phyloP scores from a whole-genome alignment of 2,888 invertebrate genomes.

The Agrochola litura region DNA sequence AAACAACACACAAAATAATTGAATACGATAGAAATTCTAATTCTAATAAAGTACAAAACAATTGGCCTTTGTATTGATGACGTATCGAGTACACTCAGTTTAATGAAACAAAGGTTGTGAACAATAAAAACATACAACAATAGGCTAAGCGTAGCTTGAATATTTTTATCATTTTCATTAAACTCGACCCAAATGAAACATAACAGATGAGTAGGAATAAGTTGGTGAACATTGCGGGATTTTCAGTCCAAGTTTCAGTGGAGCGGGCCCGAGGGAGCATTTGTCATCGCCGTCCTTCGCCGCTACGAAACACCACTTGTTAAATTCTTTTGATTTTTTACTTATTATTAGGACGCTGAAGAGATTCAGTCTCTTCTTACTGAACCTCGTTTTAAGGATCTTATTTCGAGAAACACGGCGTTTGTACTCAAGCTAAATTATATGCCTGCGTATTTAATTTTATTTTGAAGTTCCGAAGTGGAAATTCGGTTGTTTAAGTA shows the following conservation, averaged over 20 bases:
- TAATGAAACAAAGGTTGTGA: constrained; percentile 24
- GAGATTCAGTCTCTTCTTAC: constrained; percentile 33
- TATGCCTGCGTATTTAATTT: constrained; percentile 52
- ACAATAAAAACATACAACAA: constrained; percentile 60
- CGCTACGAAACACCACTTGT: constrained; percentile 64
- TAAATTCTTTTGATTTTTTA: constrained; percentile 74
- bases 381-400: constrained; percentile 48
- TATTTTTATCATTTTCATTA: constrained; percentile 79
- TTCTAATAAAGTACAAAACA: constrained; percentile 30
- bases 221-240: constrained; percentile 73
- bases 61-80: constrained; percentile 20
- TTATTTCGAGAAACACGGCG: constrained; percentile 36
- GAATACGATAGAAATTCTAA: constrained; percentile 20
- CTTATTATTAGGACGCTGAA: constrained; percentile 61
- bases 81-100: constrained; percentile 14
- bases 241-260: constrained; percentile 72
- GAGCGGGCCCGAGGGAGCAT: constrained; percentile 75
- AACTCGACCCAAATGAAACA: constrained; percentile 76
- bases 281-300: constrained; percentile 73
- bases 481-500: constrained; percentile 41
- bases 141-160: constrained; percentile 61
- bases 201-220: constrained; percentile 74
- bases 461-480: constrained; percentile 44
- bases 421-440: constrained; percentile 47
- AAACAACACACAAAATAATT: constrained; percentile 43